These are phyloP conservation scores for Leptinotarsa juncta DNA, from an alignment of 2,888 invertebrate species.

Conservation along the genomic window DNA sequence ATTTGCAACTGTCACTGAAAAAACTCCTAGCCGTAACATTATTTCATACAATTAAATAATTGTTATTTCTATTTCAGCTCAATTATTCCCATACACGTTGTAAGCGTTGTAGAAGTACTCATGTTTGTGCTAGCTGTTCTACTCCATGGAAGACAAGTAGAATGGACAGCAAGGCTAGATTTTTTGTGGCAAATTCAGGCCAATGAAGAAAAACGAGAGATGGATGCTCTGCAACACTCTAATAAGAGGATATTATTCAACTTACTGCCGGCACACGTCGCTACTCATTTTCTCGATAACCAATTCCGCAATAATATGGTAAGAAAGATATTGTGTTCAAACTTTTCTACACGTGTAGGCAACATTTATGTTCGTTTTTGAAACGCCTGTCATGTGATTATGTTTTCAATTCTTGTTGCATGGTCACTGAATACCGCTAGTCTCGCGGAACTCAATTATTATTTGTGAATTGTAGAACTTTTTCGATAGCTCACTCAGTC, in stretches of 20 bases:
- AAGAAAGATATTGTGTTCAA: conserved; percentile 48
- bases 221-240: conserved; percentile 92
- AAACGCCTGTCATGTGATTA: conserved; percentile 20
- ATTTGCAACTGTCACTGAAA: no score
- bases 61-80: conserved; percentile 65
- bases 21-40: neutral
- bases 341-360: conserved; percentile 50
- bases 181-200: conserved; percentile 89
- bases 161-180: conserved; percentile 90
- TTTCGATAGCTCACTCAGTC: neutral
- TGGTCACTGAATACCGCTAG: neutral
- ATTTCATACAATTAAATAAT: neutral
- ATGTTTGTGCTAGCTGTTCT: conserved; percentile 87
- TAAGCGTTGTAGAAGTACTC: conserved; percentile 82
- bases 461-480: neutral
- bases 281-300: conserved; percentile 90
- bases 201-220: conserved; percentile 90
- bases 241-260: conserved; percentile 91
- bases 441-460: neutral
- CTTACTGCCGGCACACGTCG: conserved; percentile 90
- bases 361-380: conserved; percentile 48
- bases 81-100: conserved; percentile 81
- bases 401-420: conserved; percentile 28
- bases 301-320: conserved; percentile 90
- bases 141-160: conserved; percentile 86